A percentile compares a stretch with the other conserved stretches of the same genome.
Conservation (phyloP, 2,113 vertebrate genomes). For the Saccopteryx bilineata region DNA sequence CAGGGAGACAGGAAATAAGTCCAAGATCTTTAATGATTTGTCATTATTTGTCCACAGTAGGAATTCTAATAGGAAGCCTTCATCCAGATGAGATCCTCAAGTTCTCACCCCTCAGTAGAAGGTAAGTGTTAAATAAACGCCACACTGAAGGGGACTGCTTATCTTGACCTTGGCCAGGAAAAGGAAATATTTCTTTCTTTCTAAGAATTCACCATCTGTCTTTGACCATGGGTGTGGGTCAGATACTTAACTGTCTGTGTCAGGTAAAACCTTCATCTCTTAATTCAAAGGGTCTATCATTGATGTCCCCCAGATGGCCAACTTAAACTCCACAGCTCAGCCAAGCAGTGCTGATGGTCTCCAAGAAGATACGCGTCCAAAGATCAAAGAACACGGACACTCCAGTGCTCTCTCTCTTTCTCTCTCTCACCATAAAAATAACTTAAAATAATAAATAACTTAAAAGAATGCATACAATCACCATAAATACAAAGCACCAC, state of each 20-base stretch:
- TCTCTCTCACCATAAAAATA: background rate
- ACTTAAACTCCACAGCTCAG: background rate
- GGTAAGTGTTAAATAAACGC: background rate
- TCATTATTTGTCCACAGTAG: no score
- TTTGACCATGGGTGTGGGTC: background rate
- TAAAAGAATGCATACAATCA: background rate
- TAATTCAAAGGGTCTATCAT: background rate
- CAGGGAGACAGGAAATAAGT: background rate
- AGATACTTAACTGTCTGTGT: background rate
- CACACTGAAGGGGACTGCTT: background rate
- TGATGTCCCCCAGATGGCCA: background rate
- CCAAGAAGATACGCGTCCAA: background rate
- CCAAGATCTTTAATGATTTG: background rate
- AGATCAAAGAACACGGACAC: background rate
- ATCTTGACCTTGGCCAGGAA: background rate
- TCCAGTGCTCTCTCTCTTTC: no score
- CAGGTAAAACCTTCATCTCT: background rate
- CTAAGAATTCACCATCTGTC: background rate
- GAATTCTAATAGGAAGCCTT: background rate
- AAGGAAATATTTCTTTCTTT: background rate
- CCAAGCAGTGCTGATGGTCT: background rate
- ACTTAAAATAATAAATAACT: background rate
- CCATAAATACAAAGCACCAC: no score
- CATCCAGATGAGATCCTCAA: background rate
- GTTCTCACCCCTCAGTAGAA: background rate